phyloP scores from a whole-genome alignment of 2,797 vertebrate species.

The Netta rufina region DNA sequence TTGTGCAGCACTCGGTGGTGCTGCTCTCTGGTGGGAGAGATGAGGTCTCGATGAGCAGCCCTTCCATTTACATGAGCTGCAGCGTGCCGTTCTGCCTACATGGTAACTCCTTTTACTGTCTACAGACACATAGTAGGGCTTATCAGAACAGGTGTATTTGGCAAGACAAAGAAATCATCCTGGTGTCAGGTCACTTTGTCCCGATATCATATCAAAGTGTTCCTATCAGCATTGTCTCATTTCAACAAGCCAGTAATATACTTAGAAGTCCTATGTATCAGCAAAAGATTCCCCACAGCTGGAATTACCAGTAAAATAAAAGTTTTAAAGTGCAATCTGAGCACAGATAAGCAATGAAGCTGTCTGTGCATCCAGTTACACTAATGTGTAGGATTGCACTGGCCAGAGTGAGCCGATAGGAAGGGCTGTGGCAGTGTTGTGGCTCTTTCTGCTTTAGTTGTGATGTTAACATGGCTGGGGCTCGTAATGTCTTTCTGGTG shows the following conservation, averaged over 20 bases:
- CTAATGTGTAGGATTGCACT: not conserved
- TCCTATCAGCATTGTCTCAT: not conserved
- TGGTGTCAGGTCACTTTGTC: not conserved
- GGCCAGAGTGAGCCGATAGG: not conserved
- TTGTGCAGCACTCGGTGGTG: not conserved
- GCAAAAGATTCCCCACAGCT: not conserved
- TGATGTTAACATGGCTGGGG: not conserved
- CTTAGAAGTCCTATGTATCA: not conserved
- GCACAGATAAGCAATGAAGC: not conserved
- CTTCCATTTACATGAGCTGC: not conserved
- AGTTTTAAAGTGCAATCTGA: not conserved
- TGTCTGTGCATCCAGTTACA: not conserved
- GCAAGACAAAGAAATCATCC: not conserved
- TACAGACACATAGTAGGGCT: not conserved
- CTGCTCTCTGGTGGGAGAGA: not conserved
- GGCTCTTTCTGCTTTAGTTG: not conserved
- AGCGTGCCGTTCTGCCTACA: not conserved
- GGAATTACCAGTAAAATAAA: not conserved
- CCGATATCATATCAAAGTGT: not conserved
- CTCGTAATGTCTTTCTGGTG: not conserved
- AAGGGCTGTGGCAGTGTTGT: not conserved
- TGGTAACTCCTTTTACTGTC: not conserved
- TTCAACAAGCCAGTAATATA: not conserved
- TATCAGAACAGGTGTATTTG: not conserved
- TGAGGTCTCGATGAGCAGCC: fast-evolving